phyloP scores from a whole-genome alignment of 2,113 vertebrate species.

The Nicator chloris region DNA sequence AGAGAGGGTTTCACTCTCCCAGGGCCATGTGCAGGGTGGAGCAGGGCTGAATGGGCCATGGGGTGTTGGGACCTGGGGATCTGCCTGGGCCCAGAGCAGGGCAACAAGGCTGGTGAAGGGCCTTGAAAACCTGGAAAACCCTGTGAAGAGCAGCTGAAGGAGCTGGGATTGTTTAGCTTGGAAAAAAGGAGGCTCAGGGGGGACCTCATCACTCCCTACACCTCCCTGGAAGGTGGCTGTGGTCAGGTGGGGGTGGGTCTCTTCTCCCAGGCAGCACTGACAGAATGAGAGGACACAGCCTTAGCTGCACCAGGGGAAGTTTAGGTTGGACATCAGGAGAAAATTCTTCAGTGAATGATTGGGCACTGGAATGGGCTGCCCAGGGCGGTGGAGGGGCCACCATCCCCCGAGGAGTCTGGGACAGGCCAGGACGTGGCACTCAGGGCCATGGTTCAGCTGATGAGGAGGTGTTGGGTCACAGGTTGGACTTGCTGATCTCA shows the following conservation, averaged over 20 bases:
- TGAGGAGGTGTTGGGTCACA: not conserved
- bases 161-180: not conserved
- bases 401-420: not conserved
- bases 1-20: not conserved
- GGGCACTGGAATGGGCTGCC: not conserved
- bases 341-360: not conserved
- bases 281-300: not conserved
- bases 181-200: not conserved
- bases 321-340: not conserved
- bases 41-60: not conserved
- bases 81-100: not conserved
- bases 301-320: not conserved
- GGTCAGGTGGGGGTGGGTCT: rapidly evolving
- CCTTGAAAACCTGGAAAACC: not conserved
- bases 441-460: not conserved
- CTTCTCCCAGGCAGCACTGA: not conserved
- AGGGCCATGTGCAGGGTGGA: not conserved
- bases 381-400: not conserved
- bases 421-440: not conserved
- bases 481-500: not conserved
- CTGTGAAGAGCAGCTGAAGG: not conserved
- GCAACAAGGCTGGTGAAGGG: not conserved
- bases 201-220: not conserved
- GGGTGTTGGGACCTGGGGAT: rapidly evolving
- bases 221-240: not conserved